A percentile compares a stretch with the other conserved stretches of the same genome.
phyloP scores from a whole-genome alignment of 1,140 invertebrate genomes.

The Orchestia grillus region DNA sequence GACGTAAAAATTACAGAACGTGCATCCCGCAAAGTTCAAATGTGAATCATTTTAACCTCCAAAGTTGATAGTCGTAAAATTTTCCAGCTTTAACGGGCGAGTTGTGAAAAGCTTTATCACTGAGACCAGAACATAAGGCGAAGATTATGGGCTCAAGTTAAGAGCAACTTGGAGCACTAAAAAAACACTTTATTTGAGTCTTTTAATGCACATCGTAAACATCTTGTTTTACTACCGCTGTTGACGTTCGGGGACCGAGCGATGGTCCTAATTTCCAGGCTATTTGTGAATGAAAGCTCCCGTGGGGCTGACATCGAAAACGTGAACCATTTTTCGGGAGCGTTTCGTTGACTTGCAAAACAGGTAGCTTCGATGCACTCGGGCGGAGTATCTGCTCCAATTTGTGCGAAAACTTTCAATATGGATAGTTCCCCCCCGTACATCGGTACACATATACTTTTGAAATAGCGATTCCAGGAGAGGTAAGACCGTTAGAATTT shows the following conservation, averaged over 20 bases:
- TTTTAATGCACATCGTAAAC: conserved; percentile 1
- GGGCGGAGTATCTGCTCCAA: background rate
- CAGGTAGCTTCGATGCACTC: background rate
- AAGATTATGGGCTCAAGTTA: background rate
- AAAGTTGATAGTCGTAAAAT: background rate
- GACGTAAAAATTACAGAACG: background rate
- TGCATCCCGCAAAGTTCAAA: background rate
- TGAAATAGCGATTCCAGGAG: too few species aligned
- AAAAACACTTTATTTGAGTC: background rate
- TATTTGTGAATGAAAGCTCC: conserved; percentile 1
- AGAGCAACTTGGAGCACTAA: background rate
- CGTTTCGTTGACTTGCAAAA: background rate
- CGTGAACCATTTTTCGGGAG: background rate
- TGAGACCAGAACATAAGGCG: background rate
- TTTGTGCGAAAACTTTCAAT: background rate
- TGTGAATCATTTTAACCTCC: background rate
- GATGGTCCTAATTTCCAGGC: background rate
- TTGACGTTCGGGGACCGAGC: background rate
- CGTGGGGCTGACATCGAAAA: background rate
- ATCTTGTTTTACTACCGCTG: background rate
- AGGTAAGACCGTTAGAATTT: too few species aligned
- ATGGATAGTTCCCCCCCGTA: too few species aligned
- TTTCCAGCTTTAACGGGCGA: background rate
- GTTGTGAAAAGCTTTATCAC: background rate
- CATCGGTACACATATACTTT: too few species aligned